A percentile compares a stretch with the other conserved stretches of the same genome.
Evolutionary conservation across 2,113 vertebrate species (phyloP).

Genomic region (Corapipo altera): DNA sequence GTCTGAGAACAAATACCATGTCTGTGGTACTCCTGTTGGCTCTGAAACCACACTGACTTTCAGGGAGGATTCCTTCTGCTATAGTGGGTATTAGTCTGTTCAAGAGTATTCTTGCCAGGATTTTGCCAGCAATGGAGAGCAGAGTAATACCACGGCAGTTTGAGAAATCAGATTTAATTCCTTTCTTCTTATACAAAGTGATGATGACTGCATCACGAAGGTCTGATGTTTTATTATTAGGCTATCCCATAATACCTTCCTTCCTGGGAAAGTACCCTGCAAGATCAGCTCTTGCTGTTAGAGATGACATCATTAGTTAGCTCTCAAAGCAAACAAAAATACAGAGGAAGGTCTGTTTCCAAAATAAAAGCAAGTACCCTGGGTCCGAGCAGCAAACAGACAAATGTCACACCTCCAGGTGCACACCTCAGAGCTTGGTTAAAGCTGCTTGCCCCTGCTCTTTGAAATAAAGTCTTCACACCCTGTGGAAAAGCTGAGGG

Average conservation of each 20-base stretch:
- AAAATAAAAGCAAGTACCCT: not conserved
- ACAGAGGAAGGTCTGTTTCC: not conserved
- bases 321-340: not conserved
- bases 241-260: not conserved
- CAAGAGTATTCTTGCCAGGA: too few species aligned
- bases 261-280: not conserved
- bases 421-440: not conserved
- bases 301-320: not conserved
- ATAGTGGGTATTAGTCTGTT: too few species aligned
- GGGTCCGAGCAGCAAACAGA: rapidly evolving
- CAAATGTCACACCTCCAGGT: not conserved
- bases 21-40: too few species aligned
- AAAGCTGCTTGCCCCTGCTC: not conserved
- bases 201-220: too few species aligned
- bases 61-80: too few species aligned
- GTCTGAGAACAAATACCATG: too few species aligned
- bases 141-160: too few species aligned
- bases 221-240: not conserved
- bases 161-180: too few species aligned
- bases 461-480: not conserved
- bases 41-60: too few species aligned
- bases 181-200: too few species aligned
- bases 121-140: too few species aligned
- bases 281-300: not conserved
- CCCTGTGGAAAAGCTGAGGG: not conserved